Percentiles rank a stretch among this genome's conserved stretches.
phyloP scores from a whole-genome alignment of 2,888 invertebrate genomes.

The Empis livida region DNA sequence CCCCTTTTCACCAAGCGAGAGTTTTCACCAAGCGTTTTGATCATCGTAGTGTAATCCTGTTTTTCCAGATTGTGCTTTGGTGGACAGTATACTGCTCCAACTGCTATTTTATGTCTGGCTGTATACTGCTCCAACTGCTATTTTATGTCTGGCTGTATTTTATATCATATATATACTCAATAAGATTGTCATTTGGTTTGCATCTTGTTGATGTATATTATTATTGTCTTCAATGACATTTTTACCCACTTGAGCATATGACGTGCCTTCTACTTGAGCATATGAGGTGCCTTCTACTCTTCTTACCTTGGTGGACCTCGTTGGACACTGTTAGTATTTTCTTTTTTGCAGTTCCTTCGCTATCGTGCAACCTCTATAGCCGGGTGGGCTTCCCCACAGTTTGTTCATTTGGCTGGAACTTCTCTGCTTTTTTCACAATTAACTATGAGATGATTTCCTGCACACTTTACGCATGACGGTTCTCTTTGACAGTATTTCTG shows the following conservation, averaged over 20 bases:
- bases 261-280: too few relatives aligned
- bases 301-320: too few relatives aligned
- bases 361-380: neutral
- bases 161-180: neutral
- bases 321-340: neutral
- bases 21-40: too few relatives aligned
- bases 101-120: too few relatives aligned
- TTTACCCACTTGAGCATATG: neutral
- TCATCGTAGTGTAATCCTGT: too few relatives aligned
- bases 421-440: neutral
- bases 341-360: neutral
- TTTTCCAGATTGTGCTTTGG: neutral
- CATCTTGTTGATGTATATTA: too few relatives aligned
- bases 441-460: neutral
- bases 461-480: neutral
- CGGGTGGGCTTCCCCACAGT: neutral
- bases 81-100: neutral
- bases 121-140: too few relatives aligned
- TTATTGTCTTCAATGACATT: too few relatives aligned
- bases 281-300: too few relatives aligned
- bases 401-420: neutral
- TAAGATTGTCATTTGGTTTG: neutral
- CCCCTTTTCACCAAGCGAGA: neutral
- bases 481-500: too few relatives aligned
- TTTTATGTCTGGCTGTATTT: too few relatives aligned